phyloP scores from a whole-genome alignment of 2,797 vertebrate genomes.

The Chloroceryle inda region DNA sequence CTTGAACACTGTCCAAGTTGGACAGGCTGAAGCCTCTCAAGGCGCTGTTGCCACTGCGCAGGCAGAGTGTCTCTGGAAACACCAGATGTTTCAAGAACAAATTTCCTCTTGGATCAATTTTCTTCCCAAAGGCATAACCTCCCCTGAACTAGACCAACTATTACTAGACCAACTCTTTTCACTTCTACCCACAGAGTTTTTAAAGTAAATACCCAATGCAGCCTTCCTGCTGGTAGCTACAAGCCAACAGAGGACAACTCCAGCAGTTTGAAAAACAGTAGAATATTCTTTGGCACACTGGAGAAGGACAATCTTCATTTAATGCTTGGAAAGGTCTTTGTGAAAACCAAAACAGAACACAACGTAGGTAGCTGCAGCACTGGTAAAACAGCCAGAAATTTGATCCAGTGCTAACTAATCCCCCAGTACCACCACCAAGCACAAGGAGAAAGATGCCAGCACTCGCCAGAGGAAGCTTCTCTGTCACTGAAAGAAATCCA shows the following conservation, averaged over 20 bases:
- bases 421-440: not conserved
- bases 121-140: slow-evolving; percentile 14
- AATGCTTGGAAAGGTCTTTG: not conserved
- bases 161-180: not conserved
- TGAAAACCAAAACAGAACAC: not conserved
- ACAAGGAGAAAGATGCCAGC: not conserved
- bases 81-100: not conserved
- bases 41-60: not conserved
- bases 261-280: not conserved
- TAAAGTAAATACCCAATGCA: not conserved
- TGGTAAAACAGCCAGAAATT: not conserved
- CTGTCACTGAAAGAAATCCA: not conserved
- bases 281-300: not conserved
- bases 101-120: not conserved
- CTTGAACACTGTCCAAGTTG: not conserved
- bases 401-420: not conserved
- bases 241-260: not conserved
- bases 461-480: not conserved
- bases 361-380: not conserved
- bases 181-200: not conserved
- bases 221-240: not conserved
- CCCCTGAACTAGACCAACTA: not conserved
- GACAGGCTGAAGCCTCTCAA: not conserved
- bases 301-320: not conserved
- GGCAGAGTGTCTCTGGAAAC: not conserved